Evolutionary conservation across 2,113 vertebrate genomes (phyloP).

Genomic region (Semnopithecus entellus): DNA sequence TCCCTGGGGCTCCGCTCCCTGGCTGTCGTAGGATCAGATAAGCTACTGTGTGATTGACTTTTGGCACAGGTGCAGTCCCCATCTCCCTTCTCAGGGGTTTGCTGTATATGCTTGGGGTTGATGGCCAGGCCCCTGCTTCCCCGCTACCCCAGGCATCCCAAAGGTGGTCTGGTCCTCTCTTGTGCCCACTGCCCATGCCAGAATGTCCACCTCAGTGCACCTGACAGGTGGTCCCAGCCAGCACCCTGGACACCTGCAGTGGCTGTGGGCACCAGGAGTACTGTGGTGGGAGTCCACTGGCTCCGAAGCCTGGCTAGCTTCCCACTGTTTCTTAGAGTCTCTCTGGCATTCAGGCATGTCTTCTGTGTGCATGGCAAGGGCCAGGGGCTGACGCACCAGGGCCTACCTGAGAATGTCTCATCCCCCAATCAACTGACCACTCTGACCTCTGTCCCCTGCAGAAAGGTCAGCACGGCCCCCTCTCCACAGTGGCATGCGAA

Average conservation of each 20-base stretch:
- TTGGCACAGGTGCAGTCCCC: too few relatives aligned
- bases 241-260: neutral
- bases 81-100: neutral
- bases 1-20: neutral
- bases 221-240: neutral
- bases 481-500: neutral
- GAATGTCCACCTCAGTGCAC: neutral
- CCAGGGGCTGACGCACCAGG: accelerated
- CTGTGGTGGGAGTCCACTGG: neutral
- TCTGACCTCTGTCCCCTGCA: accelerated
- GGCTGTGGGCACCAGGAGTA: neutral
- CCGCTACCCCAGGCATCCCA: neutral
- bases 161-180: neutral
- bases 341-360: neutral
- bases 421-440: neutral
- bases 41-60: neutral
- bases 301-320: neutral
- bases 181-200: neutral
- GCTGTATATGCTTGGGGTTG: neutral
- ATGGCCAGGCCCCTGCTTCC: neutral
- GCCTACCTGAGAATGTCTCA: accelerated
- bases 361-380: accelerated
- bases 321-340: neutral
- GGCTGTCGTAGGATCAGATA: neutral
- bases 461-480: neutral